These are phyloP conservation scores for Leuctra nigra DNA, from an alignment of 2,888 invertebrate species.

Conservation along the genomic window DNA sequence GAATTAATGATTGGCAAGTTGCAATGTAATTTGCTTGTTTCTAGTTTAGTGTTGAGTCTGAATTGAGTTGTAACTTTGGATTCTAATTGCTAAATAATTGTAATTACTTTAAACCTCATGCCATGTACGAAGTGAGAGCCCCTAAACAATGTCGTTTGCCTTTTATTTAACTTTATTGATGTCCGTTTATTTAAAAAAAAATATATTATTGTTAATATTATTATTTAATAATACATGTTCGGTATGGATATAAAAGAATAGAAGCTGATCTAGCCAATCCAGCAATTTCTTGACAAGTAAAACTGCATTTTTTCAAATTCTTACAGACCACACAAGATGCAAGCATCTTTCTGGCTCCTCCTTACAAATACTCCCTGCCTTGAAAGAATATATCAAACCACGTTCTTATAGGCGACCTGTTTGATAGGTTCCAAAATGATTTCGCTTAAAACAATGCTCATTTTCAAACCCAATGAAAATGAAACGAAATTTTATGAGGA, in stretches of 20 bases:
- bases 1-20: too few relatives aligned
- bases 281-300: slow-evolving; percentile 22
- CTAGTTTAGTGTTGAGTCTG: too few relatives aligned
- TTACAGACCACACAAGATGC: slow-evolving; percentile 11
- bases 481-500: not conserved
- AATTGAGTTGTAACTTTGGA: too few relatives aligned
- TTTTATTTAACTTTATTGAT: too few relatives aligned
- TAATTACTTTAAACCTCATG: too few relatives aligned
- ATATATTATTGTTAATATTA: not conserved
- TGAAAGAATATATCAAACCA: not conserved
- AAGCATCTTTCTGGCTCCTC: slow-evolving; percentile 2
- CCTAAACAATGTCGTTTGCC: too few relatives aligned
- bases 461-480: too few relatives aligned
- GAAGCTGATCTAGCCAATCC: slow-evolving; percentile 14
- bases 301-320: slow-evolving; percentile 10
- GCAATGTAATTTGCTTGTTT: too few relatives aligned
- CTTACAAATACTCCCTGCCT: slow-evolving; percentile 3
- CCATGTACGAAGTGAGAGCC: too few relatives aligned
- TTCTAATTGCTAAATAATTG: too few relatives aligned
- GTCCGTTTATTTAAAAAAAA: too few relatives aligned
- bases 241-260: slow-evolving; percentile 19
- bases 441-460: not conserved
- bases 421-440: not conserved
- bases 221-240: slow-evolving; percentile 1
- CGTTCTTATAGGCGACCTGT: not conserved